A percentile compares a stretch with the other conserved stretches of the same genome.
These are phyloP conservation scores for Glyphotaelius pellucidus DNA, from an alignment of 2,888 invertebrate species.

Conservation along the genomic window DNA sequence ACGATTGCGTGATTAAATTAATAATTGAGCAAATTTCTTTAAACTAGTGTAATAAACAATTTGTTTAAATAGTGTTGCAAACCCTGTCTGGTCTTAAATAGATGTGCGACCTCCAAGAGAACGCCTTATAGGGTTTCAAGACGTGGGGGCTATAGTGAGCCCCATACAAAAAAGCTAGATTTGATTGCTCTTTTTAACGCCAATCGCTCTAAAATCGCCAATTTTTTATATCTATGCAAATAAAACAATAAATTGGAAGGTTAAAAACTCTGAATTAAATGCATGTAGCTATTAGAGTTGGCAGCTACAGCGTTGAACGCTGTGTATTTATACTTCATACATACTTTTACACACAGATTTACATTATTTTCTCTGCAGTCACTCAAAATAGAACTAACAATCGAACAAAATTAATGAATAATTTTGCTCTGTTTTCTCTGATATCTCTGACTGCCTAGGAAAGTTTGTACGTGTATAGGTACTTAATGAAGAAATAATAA, in stretches of 20 bases:
- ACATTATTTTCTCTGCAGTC: background rate
- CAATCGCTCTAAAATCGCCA: background rate
- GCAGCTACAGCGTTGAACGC: background rate
- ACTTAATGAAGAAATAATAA: background rate
- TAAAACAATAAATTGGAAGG: background rate
- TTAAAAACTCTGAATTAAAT: background rate
- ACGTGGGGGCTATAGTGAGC: background rate
- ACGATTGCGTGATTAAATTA: background rate
- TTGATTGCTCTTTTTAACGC: background rate
- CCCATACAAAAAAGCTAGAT: background rate
- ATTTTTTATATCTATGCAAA: background rate
- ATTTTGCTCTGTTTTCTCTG: background rate
- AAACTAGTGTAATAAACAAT: background rate
- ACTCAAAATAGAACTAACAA: background rate
- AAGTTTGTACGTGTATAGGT: background rate
- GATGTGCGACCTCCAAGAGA: background rate
- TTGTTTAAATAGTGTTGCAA: background rate
- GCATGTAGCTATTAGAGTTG: background rate
- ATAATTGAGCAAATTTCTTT: background rate
- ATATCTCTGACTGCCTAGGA: background rate
- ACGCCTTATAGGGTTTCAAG: background rate
- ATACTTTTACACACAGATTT: background rate
- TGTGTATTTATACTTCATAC: background rate
- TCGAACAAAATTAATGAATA: background rate
- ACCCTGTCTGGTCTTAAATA: slow-evolving; percentile 15